Evolutionary conservation across 2,113 vertebrate genomes (phyloP).

Genomic region (Lycaon pictus): DNA sequence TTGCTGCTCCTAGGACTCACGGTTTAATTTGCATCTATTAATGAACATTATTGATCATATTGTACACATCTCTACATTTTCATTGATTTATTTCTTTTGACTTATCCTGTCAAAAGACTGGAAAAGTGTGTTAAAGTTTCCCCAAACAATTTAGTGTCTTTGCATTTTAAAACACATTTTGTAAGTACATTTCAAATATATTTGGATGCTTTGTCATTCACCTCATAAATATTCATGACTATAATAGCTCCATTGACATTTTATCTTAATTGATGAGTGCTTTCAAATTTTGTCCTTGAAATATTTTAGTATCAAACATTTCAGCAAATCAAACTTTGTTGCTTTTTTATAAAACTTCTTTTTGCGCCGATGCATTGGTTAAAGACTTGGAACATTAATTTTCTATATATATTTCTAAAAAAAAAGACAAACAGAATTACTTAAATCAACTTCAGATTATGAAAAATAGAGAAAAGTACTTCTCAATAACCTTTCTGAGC

Average conservation of each 20-base stretch:
- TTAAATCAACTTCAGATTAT: neutral
- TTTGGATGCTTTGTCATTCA: neutral
- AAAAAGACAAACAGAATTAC: neutral
- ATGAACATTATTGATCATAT: neutral
- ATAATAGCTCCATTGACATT: conserved; percentile 17
- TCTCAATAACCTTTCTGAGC: neutral
- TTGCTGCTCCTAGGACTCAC: fast-evolving
- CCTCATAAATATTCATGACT: conserved; percentile 13
- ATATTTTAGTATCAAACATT: neutral
- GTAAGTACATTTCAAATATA: neutral
- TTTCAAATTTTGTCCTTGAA: conserved; percentile 50
- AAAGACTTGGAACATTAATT: neutral
- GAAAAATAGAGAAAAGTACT: neutral
- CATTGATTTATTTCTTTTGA: neutral
- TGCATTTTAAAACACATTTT: neutral
- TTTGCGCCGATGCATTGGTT: neutral
- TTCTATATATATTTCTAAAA: neutral
- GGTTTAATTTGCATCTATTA: neutral
- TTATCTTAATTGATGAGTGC: conserved; percentile 53
- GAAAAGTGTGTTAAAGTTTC: fast-evolving
- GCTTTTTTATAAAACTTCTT: neutral
- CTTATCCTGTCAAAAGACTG: neutral
- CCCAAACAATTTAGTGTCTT: neutral
- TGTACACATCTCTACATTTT: neutral
- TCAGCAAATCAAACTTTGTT: neutral